Base-by-base conservation (phyloP, 92 coral and sea anemone species). In the Phymanthus crucifer region DNA sequence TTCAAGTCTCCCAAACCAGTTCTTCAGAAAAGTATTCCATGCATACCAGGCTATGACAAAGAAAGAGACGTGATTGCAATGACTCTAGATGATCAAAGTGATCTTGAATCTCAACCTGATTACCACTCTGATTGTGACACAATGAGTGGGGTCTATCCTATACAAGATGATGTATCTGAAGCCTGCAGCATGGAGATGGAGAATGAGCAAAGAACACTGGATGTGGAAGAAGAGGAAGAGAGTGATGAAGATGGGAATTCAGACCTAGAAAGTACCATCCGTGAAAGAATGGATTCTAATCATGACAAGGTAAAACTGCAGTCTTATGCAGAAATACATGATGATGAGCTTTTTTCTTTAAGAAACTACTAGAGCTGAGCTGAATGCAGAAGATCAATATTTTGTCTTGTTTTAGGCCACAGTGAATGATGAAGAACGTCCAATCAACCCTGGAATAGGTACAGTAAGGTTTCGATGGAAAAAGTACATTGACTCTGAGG, bases 391-490 rank as follows among this genome's bases (percentile, higher is more conserved):
- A 54, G 23, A 4, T 50, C 23, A 21, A 50, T 54, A 7, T 54
- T 47, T 46, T 37, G 36, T 69, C 31, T 7, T 38, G 19, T 38
- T 36, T 24, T 7, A 77, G 65, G 29, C 71, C 19, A 31, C 21
- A 17, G 11, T 23, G 21, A 66, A 68, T 73, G 91, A 72, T 66
- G 97, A 93, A 37, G 89, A 85, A 11, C 71, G 89, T 37, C 97
- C 97, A 13, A 93, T 93, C 27, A 90, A 87, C 31, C 94, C 97
- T 71, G 94, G 94, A 34, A 85, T 93, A 74, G 94, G 94, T n/a
- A n/a, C n/a, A n/a, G n/a, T 91, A 75, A 32, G 73, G 27, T 8
- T 61, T 23, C 21, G 29, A 54, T 8, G 64, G 5, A 6, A 0
- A 23, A 0, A 19, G 18, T 43, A 9, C 48, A 6, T 43, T 11